Conservation (phyloP, 2,888 invertebrate species). For the Dicranocentrus wangi region DNA sequence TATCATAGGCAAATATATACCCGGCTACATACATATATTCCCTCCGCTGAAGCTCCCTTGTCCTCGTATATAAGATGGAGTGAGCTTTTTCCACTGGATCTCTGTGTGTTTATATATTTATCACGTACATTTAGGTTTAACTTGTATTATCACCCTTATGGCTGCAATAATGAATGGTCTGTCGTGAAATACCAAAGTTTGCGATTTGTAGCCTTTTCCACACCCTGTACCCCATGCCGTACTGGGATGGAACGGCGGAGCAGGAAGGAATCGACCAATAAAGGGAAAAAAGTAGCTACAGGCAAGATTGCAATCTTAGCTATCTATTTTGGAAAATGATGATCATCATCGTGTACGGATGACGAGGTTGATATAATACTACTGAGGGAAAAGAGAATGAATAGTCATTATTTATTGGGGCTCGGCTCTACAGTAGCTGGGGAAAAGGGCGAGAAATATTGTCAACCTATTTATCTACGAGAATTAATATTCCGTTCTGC, state of each 20-base stretch:
- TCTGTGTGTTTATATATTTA: background rate
- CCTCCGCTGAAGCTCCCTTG: background rate
- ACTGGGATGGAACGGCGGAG: background rate
- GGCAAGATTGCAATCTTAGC: background rate
- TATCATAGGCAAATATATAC: background rate
- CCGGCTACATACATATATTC: too few relatives aligned
- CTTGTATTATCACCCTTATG: slow-evolving; percentile 41
- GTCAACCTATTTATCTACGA: too few relatives aligned
- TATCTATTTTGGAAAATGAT: slow-evolving; percentile 5
- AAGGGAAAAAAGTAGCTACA: slow-evolving; percentile 5
- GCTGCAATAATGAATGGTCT: slow-evolving; percentile 68
- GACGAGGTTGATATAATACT: too few relatives aligned
- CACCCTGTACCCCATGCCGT: slow-evolving; percentile 56
- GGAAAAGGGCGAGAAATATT: too few relatives aligned
- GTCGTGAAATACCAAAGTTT: slow-evolving; percentile 64
- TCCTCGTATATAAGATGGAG: too few relatives aligned
- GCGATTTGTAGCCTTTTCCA: slow-evolving; percentile 69
- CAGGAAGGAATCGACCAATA: background rate
- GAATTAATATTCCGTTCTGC: too few relatives aligned
- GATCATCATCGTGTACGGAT: slow-evolving; percentile 16
- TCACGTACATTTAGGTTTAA: background rate
- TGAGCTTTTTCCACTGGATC: too few relatives aligned
- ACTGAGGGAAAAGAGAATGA: too few relatives aligned
- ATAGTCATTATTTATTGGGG: background rate
- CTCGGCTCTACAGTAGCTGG: too few relatives aligned